Evolutionary conservation across 2,888 invertebrate species (phyloP), one percentile per base, ranked within the genome.

Genomic region (Helicoverpa assulta): DNA sequence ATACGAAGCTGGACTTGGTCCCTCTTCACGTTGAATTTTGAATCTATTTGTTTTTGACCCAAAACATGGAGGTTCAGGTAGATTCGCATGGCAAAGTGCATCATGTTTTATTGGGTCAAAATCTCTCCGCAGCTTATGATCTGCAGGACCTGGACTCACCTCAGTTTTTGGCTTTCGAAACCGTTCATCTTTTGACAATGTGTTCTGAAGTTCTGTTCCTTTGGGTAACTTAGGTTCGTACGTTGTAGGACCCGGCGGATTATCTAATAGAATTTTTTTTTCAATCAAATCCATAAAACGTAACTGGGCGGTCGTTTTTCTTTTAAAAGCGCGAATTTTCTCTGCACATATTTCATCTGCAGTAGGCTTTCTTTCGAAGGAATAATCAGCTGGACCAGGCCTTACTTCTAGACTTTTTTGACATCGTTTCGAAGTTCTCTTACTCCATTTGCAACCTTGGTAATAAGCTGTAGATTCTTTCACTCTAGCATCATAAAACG

Each of bases 361-460:
- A 14, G 83, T 86, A 33, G 85, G 88, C 55, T 79, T 51, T 37
- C 67, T 88, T 67, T 84, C 83, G 26, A 90, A 61, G 29, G 19
- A 74, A 67, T 95, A 95, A 78, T 91, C 88, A 18, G 92, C 88
- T 43, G 95, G 95, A 5, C 95, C 94, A 33, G 95, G 95, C 18
- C 74, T 77, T 7, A 58, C 33, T 62, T 89, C 82, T 29, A 67
- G 21, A 19, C 67, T 19, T 74, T 84, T 84, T 52, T 64, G 53
- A 14, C 78, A 68, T 65, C 89, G 85, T 69, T 83, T 84, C 18
- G 91, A 86, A 64, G 88, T 91, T 87, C 92, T 85, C 29, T 85
- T 80, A 85, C 94, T 94, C 95, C 95, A 94, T 89, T 94, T 95
- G 53, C 94, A 95, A 5, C 95, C 95, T 6, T 78, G 89, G 75